phyloP scores from a whole-genome alignment of 37 sponge, comb jelly and placozoan genomes.

The Amphimedon queenslandica region DNA sequence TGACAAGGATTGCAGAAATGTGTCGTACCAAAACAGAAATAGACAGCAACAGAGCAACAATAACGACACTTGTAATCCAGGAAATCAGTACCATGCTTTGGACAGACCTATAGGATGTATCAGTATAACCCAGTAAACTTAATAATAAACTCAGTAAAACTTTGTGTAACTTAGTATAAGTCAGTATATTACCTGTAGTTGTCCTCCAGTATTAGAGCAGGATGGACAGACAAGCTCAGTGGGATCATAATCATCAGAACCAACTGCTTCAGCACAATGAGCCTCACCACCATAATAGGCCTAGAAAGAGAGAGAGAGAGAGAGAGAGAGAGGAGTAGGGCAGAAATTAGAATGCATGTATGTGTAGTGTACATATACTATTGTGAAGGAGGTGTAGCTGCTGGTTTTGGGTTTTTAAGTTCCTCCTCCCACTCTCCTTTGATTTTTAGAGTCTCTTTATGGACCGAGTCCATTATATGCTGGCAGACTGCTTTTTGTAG shows the following conservation, averaged over 20 bases:
- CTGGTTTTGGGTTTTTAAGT: too few relatives aligned
- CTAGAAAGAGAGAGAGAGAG: conserved; percentile 27
- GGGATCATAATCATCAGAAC: conserved; percentile 89
- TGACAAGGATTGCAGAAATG: conserved; percentile 97
- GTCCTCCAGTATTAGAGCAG: conserved; percentile 80
- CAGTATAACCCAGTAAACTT: too few relatives aligned
- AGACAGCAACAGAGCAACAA: conserved; percentile 97
- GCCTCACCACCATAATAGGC: conserved; percentile 95
- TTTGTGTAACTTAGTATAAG: neutral
- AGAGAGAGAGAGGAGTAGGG: too few relatives aligned
- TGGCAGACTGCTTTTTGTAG: conserved; percentile 80
- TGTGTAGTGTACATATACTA: too few relatives aligned
- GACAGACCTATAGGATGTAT: conserved; percentile 78
- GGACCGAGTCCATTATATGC: conserved; percentile 70
- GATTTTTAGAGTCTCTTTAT: conserved; percentile 68
- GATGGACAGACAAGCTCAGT: conserved; percentile 92
- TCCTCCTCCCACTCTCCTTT: conserved; percentile 69
- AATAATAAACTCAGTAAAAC: neutral
- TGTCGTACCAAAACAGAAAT: conserved; percentile 96
- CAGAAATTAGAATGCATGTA: too few relatives aligned
- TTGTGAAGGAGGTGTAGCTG: too few relatives aligned
- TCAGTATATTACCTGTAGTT: conserved; percentile 31
- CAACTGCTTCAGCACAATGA: conserved; percentile 66
- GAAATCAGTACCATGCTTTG: conserved; percentile 95
- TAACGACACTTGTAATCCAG: conserved; percentile 98